Evolutionary conservation across 2,888 invertebrate species (phyloP).

Genomic region (Ochropleura plecta): DNA sequence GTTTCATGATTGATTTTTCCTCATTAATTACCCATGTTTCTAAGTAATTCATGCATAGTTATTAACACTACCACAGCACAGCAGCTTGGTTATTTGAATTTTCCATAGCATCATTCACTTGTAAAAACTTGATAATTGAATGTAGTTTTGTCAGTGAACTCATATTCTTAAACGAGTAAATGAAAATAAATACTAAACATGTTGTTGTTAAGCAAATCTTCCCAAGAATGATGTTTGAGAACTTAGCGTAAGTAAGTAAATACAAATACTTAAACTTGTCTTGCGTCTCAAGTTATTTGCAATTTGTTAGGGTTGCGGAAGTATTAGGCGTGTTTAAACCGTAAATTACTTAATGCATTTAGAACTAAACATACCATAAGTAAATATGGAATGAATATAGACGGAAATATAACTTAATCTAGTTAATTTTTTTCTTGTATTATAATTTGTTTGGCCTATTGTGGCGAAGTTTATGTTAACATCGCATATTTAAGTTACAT

Average conservation of each 20-base stretch:
- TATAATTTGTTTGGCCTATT: background rate
- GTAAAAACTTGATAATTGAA: background rate
- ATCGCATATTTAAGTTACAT: background rate
- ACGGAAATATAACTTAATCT: background rate
- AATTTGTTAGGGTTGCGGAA: slow-evolving; percentile 40
- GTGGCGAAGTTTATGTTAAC: slow-evolving; percentile 2
- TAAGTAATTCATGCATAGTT: background rate
- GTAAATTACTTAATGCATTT: background rate
- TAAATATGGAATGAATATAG: too few relatives aligned
- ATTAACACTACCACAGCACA: background rate
- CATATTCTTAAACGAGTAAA: too few relatives aligned
- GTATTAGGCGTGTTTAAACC: background rate
- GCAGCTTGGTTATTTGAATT: background rate
- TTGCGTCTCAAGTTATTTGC: slow-evolving; percentile 49
- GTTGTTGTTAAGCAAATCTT: background rate
- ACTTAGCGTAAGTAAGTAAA: slow-evolving; percentile 42
- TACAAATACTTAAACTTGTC: slow-evolving; percentile 33
- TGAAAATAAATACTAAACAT: background rate
- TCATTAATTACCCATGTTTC: slow-evolving; percentile 20
- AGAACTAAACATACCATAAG: background rate
- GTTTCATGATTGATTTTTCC: slow-evolving; percentile 37
- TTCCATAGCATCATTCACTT: background rate
- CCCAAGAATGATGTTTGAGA: slow-evolving; percentile 23
- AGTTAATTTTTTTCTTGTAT: background rate
- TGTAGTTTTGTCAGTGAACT: background rate